phyloP scores from a whole-genome alignment of 2,113 vertebrate genomes.

The Thamnophis sirtalis region DNA sequence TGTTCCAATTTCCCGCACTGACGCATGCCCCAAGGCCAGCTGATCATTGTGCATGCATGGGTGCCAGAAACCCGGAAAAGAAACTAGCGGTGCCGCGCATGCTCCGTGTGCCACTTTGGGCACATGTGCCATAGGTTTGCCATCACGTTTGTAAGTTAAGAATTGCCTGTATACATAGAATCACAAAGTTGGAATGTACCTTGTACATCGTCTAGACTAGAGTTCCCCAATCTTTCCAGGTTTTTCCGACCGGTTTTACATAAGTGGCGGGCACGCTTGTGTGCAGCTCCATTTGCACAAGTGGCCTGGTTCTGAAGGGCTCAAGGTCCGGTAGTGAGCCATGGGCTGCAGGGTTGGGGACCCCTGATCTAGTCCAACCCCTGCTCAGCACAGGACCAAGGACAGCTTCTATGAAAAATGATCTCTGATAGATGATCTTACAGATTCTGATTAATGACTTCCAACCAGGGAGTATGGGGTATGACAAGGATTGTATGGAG shows the following conservation, averaged over 20 bases:
- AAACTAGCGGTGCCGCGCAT: no score
- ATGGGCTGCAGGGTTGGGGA: not conserved
- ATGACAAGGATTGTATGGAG: not conserved
- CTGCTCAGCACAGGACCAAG: not conserved
- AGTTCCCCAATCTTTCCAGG: no score
- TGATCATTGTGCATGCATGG: no score
- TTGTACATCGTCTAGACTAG: not conserved
- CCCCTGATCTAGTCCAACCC: not conserved
- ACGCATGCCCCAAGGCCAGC: no score
- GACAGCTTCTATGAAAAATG: not conserved
- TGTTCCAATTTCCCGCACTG: no score
- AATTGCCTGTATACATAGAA: not conserved
- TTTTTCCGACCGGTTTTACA: no score
- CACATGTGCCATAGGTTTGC: no score
- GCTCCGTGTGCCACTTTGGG: no score
- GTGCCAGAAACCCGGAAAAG: no score
- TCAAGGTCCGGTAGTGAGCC: not conserved
- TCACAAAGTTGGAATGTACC: not conserved
- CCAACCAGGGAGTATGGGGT: no score
- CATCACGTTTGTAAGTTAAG: not conserved
- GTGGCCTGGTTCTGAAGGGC: not conserved
- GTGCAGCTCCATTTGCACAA: not conserved
- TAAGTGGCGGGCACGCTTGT: not conserved
- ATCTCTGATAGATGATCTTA: not conserved
- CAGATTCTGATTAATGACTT: no score